phyloP scores from a whole-genome alignment of 1,140 invertebrate species.

The Rhagoletis zephyria region DNA sequence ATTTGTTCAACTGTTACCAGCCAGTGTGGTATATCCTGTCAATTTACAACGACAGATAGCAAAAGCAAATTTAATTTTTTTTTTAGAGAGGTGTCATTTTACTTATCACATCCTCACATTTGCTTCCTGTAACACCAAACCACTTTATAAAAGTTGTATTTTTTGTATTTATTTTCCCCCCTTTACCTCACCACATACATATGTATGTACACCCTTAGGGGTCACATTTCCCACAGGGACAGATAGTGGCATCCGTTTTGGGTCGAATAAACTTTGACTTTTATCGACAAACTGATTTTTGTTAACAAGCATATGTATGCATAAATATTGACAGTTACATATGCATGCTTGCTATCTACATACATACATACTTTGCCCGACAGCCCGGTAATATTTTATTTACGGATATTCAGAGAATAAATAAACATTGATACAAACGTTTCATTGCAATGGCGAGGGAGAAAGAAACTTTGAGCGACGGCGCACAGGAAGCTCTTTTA shows the following conservation, averaged over 20 bases:
- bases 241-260: neutral
- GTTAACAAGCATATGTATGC: constrained; percentile 9
- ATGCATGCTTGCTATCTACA: neutral
- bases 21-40: too few relatives aligned
- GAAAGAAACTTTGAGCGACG: constrained; percentile 6
- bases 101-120: neutral
- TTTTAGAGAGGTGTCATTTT: too few relatives aligned
- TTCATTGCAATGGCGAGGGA: neutral
- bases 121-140: neutral
- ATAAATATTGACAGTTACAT: neutral
- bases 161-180: neutral
- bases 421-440: constrained; percentile 25
- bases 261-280: constrained; percentile 31
- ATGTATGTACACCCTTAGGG: neutral
- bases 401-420: neutral
- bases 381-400: constrained; percentile 36
- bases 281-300: constrained; percentile 44
- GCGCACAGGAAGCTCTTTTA: constrained; percentile 12
- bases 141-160: neutral
- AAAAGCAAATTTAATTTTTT: too few relatives aligned
- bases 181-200: neutral
- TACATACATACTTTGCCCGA: neutral
- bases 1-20: too few relatives aligned
- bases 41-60: too few relatives aligned
- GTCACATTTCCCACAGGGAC: neutral